Conservation (phyloP, 2,797 vertebrate genomes). For the Garrulus glandarius region DNA sequence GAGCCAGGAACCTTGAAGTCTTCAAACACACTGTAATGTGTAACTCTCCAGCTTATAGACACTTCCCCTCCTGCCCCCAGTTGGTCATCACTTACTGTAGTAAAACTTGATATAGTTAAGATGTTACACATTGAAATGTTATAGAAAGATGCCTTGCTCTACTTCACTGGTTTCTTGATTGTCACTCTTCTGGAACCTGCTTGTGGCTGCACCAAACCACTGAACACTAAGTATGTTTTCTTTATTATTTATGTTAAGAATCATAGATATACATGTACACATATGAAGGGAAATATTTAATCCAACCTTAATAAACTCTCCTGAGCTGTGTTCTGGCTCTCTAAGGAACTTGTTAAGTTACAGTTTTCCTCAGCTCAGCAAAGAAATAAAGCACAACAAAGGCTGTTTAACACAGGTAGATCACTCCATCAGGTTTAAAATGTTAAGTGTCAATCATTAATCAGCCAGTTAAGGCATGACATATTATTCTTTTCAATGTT, state of each 20-base stretch:
- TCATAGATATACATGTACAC: background rate
- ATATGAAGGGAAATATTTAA: background rate
- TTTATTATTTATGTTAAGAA: background rate
- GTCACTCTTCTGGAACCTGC: background rate
- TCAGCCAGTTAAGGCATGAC: background rate
- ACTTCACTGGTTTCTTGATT: background rate
- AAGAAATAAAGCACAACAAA: background rate
- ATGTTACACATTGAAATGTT: background rate
- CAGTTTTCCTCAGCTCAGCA: background rate
- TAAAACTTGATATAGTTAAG: background rate
- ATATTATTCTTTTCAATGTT: background rate
- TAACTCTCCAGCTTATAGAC: background rate
- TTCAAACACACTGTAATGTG: background rate
- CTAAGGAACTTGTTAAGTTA: background rate
- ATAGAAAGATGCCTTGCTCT: background rate
- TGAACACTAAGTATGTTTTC: background rate
- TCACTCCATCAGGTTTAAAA: background rate
- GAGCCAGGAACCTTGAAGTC: background rate
- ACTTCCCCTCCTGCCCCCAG: accelerated
- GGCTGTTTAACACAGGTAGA: background rate
- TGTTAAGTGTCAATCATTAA: background rate
- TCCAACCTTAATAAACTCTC: background rate
- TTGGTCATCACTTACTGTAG: background rate
- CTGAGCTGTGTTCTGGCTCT: background rate
- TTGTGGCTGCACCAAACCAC: background rate